Evolutionary conservation across 2,797 vertebrate genomes (phyloP), one percentile per base, ranked within the genome.

Genomic region (Borostomias antarcticus): DNA sequence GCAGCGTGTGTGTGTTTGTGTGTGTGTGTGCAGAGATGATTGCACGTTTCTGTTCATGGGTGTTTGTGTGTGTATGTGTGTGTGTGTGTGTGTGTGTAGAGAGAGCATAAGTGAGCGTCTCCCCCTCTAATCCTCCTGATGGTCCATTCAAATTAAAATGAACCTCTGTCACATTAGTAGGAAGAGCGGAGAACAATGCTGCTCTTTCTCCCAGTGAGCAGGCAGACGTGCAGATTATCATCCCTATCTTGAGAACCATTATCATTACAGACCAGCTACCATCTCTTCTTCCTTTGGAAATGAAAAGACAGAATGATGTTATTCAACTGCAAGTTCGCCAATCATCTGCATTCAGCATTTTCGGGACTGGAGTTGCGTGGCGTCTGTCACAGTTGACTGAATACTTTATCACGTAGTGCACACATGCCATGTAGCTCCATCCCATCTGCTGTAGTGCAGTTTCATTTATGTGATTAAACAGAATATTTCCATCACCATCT

Each of bases 121-220:
- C 25, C 56, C 32, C 7, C 11, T 66, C 79, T 88, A 80, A 83
- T 88, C 82, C 77, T 72, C 62, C 80, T 79, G 84, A 85, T 74
- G 75, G 81, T 86, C 85, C 82, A 81, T 89, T 91, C 83, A 87
- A 90, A 91, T 91, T 82, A 88, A 88, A 91, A 90, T 82, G 77
- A 91, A 85, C 72, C 84, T 85, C 76, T 74, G 85, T 90, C 83
- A 89, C 72, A 28, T 85, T 89, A 90, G 87, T 81, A 80, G 85
- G 75, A 76, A 66, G 61, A 82, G 78, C 58, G 57, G 69, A 83
- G 85, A 86, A 90, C 90, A 91, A 90, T 86, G 88, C 45, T n/a
- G 3, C 72, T 72, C 85, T 88, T 85, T 85, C 81, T 75, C 78
- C n/a, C 81, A 76, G 85, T 83, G 80, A 85, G 84, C 86, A 83